Conservation (phyloP, 2,113 vertebrate species). For the Crocuta crocuta region DNA sequence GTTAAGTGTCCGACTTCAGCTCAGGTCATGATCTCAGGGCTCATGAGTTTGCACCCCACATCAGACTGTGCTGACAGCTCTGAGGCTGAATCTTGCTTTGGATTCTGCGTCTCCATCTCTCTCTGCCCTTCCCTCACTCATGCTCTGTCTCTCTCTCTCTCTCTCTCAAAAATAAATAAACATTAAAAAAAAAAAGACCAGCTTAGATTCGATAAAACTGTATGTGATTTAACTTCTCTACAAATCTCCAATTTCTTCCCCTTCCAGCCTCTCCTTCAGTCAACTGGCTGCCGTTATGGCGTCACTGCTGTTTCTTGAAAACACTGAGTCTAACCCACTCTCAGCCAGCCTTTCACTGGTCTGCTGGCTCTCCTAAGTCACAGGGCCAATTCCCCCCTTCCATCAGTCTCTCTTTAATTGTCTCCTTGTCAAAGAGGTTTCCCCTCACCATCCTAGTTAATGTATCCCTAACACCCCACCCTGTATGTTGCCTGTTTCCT, state of each 20-base stretch:
- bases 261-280: background rate
- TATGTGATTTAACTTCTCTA: background rate
- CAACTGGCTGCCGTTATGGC: rapidly evolving
- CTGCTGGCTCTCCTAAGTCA: background rate
- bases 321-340: rapidly evolving
- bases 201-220: background rate
- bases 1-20: no score
- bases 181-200: background rate
- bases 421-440: background rate
- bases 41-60: no score
- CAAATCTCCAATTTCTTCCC: background rate
- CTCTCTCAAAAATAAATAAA: no score
- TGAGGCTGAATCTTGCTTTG: no score
- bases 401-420: background rate
- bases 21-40: no score
- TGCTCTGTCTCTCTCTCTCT: no score
- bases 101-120: no score
- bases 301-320: background rate
- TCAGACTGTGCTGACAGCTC: no score
- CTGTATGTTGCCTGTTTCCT: background rate
- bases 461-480: rapidly evolving
- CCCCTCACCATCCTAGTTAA: background rate
- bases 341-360: rapidly evolving
- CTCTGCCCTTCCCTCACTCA: no score
- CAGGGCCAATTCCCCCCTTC: rapidly evolving